phyloP scores from a whole-genome alignment of 2,113 vertebrate genomes.

The Tupaia tana region DNA sequence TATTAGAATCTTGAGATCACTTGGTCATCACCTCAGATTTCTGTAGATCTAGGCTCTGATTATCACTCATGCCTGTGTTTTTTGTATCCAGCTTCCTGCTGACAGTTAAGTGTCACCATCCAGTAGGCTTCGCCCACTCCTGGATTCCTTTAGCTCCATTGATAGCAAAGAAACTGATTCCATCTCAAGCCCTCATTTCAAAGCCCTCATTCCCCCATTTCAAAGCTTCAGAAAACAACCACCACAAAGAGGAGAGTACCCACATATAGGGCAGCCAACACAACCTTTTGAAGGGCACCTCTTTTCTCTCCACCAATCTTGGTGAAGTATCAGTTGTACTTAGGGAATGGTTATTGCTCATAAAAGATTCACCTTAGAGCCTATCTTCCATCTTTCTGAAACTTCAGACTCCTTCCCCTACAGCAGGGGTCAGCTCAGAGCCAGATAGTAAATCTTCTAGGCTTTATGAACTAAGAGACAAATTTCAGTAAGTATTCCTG shows the following conservation, averaged over 20 bases:
- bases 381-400: not conserved
- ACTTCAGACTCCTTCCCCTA: not conserved
- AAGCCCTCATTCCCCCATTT: not conserved
- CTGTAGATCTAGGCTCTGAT: not conserved
- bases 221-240: not conserved
- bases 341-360: not conserved
- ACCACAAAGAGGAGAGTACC: not conserved
- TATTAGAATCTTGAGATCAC: not conserved
- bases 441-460: not conserved
- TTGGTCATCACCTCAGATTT: not conserved
- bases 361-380: not conserved
- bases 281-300: not conserved
- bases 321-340: not conserved
- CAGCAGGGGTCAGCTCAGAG: not conserved
- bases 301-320: rapidly evolving
- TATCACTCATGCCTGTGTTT: not conserved
- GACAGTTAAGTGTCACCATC: not conserved
- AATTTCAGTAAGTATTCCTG: not conserved
- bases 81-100: not conserved
- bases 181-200: not conserved
- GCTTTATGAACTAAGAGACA: not conserved
- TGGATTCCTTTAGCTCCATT: not conserved
- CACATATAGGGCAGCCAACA: not conserved
- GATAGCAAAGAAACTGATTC: not conserved
- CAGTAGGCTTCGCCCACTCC: not conserved